phyloP scores from a whole-genome alignment of 2,888 invertebrate genomes.

The Strigamia maritima region DNA sequence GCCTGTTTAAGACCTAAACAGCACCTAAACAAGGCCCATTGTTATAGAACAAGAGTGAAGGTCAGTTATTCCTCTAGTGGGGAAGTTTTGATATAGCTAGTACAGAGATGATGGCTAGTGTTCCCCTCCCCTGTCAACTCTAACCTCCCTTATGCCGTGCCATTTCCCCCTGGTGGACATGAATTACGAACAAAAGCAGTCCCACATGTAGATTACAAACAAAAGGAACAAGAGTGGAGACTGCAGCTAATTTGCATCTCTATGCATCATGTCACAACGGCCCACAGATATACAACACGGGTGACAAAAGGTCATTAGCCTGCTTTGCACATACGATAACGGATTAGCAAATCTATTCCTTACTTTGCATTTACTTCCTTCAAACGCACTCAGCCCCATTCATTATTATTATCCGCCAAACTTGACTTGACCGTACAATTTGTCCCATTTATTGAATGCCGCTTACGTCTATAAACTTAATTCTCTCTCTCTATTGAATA shows the following conservation, averaged over 20 bases:
- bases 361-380: not conserved
- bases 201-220: slow-evolving; percentile 24
- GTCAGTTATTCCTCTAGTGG: not conserved
- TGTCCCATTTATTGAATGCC: too few relatives aligned
- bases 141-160: not conserved
- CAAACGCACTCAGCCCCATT: too few relatives aligned
- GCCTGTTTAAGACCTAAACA: not conserved
- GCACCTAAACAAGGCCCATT: not conserved
- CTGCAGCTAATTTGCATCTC: slow-evolving; percentile 24
- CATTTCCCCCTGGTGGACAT: slow-evolving; percentile 12
- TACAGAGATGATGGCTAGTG: too few relatives aligned
- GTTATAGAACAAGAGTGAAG: not conserved
- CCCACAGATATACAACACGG: slow-evolving; percentile 11
- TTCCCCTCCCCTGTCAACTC: not conserved
- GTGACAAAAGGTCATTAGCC: slow-evolving; percentile 19
- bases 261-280: slow-evolving; percentile 16
- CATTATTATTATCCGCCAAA: too few relatives aligned
- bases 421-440: too few relatives aligned
- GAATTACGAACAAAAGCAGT: slow-evolving; percentile 15
- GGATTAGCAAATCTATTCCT: not conserved
- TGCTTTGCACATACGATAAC: not conserved
- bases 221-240: slow-evolving; percentile 24
- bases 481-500: too few relatives aligned
- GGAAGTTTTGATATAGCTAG: not conserved
- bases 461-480: too few relatives aligned